Evolutionary conservation across 2,888 invertebrate species (phyloP), one percentile per base, ranked within the genome.

Genomic region (Augochlorella aurata): DNA sequence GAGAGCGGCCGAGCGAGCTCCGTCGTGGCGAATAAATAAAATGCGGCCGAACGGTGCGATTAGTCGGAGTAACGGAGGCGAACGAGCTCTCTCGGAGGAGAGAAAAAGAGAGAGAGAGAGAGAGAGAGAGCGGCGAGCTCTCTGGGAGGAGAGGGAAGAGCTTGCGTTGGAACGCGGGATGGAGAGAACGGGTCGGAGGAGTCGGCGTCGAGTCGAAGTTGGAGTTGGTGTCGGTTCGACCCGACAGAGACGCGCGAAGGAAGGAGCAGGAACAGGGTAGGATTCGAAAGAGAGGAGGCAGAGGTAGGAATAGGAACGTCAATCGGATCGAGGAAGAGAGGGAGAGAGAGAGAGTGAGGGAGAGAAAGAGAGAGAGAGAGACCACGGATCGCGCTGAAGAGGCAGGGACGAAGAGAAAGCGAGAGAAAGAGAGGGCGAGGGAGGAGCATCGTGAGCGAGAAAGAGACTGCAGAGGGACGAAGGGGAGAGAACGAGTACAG

Each of bases 21-120:
- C 80, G 68, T 44, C 66, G 50, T 50, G 85, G 72, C 77, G 81
- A 82, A 72, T 72, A 72, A 81, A 82, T 85, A 86, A 87, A 85
- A 82, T 80, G 81, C 74, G 79, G 24, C 67, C 75, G 77, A 74
- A 77, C 54, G 58, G 74, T 58, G 38, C 84, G 86, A 85, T 84
- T 82, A 85, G 85, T 84, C 58, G 78, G 49, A 65, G 29, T 45
- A 69, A 67, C 77, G 69, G 61, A 63, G 75, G 63, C 52, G 80
- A 71, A 67, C 24, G 61, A 16, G 21, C 12, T 21, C 21, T 21
- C 3, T 52, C n/a, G n/a, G 21, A 54, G 9, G 12, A 21, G 21
- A n/a, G 10, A 52, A n/a, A 52, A 9, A 10, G n/a, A n/a, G 9
- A 9, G 0, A 50, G n/a, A 52, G 47, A 47, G 47, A 14, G 49